Evolutionary conservation across 2,888 invertebrate genomes (phyloP).

Genomic region (Amphimallon solstitiale): DNA sequence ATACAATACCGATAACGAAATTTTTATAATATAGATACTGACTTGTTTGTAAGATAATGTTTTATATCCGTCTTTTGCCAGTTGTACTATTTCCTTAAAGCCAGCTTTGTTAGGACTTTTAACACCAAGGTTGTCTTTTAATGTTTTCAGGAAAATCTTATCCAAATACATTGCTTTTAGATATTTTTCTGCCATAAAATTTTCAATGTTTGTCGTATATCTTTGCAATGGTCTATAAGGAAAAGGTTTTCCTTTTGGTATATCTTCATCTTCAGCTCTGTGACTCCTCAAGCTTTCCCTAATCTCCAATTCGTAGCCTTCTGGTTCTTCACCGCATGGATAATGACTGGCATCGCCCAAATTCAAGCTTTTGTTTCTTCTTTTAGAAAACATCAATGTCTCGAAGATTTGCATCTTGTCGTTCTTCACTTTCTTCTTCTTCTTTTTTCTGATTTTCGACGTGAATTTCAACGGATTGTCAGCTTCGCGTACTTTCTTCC

Average conservation of each 20-base stretch:
- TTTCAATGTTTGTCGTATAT: conserved; percentile 60
- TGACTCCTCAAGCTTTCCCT: conserved; percentile 56
- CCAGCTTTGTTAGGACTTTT: conserved; percentile 60
- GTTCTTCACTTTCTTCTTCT: conserved; percentile 46
- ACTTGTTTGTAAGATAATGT: conserved; percentile 59
- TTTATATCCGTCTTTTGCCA: conserved; percentile 55
- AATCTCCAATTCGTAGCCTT: conserved; percentile 46
- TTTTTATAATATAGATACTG: neutral
- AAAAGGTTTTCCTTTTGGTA: conserved; percentile 53
- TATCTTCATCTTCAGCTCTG: conserved; percentile 50
- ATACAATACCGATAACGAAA: too few relatives aligned
- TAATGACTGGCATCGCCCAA: conserved; percentile 28
- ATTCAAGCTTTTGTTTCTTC: conserved; percentile 34
- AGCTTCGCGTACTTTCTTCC: conserved; percentile 55
- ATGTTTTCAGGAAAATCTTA: conserved; percentile 60
- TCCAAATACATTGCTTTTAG: conserved; percentile 62
- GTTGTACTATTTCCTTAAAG: conserved; percentile 52
- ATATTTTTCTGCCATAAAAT: conserved; percentile 62
- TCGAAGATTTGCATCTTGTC: conserved; percentile 43
- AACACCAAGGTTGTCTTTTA: conserved; percentile 55
- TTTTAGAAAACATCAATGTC: conserved; percentile 45
- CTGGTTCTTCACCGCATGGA: conserved; percentile 36
- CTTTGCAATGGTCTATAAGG: conserved; percentile 58
- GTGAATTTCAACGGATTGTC: conserved; percentile 52
- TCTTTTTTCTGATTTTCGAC: conserved; percentile 49